Evolutionary conservation across 2,113 vertebrate species (phyloP), one percentile per base, ranked within the genome.

Genomic region (Cettia cetti): DNA sequence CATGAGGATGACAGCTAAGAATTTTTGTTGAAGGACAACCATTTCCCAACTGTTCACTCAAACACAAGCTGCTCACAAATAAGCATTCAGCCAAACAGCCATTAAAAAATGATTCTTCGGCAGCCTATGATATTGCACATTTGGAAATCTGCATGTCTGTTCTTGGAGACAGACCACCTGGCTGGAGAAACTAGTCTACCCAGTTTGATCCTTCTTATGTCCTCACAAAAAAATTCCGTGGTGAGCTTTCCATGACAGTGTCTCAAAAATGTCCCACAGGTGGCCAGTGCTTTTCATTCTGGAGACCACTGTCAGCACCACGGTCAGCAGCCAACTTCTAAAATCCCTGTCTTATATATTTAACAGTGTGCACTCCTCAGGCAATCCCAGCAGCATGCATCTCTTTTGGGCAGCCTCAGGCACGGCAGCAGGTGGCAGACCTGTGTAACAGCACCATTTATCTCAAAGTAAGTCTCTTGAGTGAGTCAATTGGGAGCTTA

Each of bases 1-100:
- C 13, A 23, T 24, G 68, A 94, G 49, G 75, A 86, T 49, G 65
- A 56, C 84, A 86, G n/a, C n/a, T 89, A 75, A 71, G 26, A 70
- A 28, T 11, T 92, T 89, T 86, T 91, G 13, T 28, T 84, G 26
- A 85, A 52, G 76, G 90, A 86, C 30, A 72, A 15, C 33, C 27
- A 42, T 89, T 89, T 52, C 21, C 69, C 83, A 94, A 60, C 64
- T 83, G 60, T 86, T 89, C 69, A 45, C 12, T 92, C 37, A 82
- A 94, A 84, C 50, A 92, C 74, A 95, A 85, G 74, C 74, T 94
- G 81, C 69, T 91, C 70, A 79, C 37, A 59, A 70, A 78, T 33
- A 89, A 89, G 45, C 60, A 53, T 15, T 22, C 39, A 84, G 61
- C 33, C 65, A 92, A 95, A 56, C 3, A 76, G 15, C 16, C 49